Base-by-base conservation (phyloP, 2,113 vertebrate species). In the Pogonocichla stellata region DNA sequence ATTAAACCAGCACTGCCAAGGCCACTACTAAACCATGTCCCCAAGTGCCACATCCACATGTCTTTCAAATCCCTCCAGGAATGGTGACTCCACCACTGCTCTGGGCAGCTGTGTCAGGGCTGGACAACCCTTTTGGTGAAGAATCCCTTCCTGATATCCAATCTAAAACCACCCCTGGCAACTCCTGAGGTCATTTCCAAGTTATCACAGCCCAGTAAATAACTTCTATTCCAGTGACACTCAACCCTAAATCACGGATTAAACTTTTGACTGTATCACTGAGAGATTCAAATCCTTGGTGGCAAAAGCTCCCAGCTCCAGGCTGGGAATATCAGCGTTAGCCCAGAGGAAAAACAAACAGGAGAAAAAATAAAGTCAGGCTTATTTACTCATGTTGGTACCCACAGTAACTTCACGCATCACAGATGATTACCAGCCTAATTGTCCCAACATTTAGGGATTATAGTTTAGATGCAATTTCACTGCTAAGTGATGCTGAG, bases 241-340 rank as follows among this genome's bases (percentile, higher is more conserved):
- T 57, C 65, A 26, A 61, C 26, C 23, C 23, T 85, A 88, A 95
- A 95, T 90, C 89, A 2, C 1, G 0, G 91, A 90, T 95, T 92
- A 87, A 95, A 84, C 89, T 96, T 94, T 54, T 84, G 69, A 91
- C 88, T 93, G 57, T 72, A 69, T 53, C 73, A 19, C 62, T 12
- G 20, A 53, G 69, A 61, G 79, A 78, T 22, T 19, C 53, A 66
- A 93, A 86, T 79, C 83, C 80, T 36, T 10, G 22, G 9, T 12
- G 1, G 34, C 43, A 23, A 92, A 12, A 90, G 51, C 85, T 84
- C 60, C 40, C 82, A 36, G 75, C 38, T 91, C 47, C 38, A 71
- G 50, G 33, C 9, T 50, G 66, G 62, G 4, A 87, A 9, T 5
- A 79, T 14, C 29, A 18, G 8, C 9, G 34, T 36, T 14, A 56